A percentile compares a stretch with the other conserved stretches of the same genome.
Conservation (phyloP, 2,888 invertebrate species). For the Lasioglossum morio region DNA sequence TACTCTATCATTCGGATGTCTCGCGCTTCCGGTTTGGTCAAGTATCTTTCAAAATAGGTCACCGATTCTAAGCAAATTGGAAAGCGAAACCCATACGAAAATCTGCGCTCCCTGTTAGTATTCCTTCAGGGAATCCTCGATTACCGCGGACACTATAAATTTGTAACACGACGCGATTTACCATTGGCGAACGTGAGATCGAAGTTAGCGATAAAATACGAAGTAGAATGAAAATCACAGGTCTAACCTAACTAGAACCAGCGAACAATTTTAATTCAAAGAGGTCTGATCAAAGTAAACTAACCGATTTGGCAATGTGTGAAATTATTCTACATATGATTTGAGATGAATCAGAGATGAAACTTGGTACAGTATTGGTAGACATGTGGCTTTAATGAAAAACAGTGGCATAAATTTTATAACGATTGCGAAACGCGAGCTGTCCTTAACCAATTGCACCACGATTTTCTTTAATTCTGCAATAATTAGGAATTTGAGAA, state of each 20-base stretch:
- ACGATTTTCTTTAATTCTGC: too few relatives aligned
- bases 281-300: conserved; percentile 36
- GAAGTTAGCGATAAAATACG: not conserved
- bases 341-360: not conserved
- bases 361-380: not conserved
- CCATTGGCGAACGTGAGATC: not conserved
- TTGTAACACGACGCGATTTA: conserved; percentile 23
- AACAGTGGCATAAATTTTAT: too few relatives aligned
- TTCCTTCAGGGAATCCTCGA: conserved; percentile 3
- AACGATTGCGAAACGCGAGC: too few relatives aligned
- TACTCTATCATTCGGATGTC: not conserved
- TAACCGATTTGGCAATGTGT: conserved; percentile 3
- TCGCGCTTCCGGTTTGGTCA: not conserved
- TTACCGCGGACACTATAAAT: conserved; percentile 28
- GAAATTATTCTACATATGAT: conserved; percentile 23
- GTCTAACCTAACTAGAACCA: not conserved
- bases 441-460: too few relatives aligned
- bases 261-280: not conserved
- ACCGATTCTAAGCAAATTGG: conserved; percentile 32
- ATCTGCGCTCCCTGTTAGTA: conserved; percentile 26
- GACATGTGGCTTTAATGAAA: not conserved
- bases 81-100: conserved; percentile 19
- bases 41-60: conserved; percentile 22
- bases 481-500: too few relatives aligned
- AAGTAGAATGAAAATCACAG: conserved; percentile 10